These are phyloP conservation scores for Herpetotheres cachinnans DNA, from an alignment of 2,113 vertebrate genomes.

Conservation along the genomic window DNA sequence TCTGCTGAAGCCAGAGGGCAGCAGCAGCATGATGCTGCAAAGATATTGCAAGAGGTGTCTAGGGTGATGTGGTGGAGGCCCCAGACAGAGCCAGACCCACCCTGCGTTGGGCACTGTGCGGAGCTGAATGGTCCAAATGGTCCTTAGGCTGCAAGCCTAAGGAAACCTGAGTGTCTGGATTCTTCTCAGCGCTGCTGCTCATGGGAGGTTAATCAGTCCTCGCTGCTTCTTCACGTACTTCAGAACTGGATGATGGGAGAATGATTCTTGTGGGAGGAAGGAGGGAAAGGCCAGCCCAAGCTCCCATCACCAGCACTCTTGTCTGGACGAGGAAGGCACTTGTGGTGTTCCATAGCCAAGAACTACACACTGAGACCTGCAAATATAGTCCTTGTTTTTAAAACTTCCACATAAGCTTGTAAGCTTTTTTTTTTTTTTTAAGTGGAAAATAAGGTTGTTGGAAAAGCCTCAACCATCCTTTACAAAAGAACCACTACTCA, in stretches of 20 bases:
- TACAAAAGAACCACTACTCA: neutral
- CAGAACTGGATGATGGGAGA: neutral
- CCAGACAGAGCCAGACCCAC: neutral
- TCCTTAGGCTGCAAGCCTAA: neutral
- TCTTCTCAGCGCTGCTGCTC: neutral
- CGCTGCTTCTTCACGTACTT: neutral
- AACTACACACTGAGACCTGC: neutral
- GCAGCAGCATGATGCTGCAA: neutral
- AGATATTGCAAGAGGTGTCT: neutral
- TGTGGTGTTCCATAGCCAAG: neutral
- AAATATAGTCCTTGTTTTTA: neutral
- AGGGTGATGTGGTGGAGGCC: neutral
- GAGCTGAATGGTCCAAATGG: neutral
- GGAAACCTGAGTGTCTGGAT: neutral
- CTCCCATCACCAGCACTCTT: neutral
- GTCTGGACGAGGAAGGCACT: neutral
- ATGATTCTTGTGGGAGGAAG: neutral
- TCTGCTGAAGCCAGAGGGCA: neutral
- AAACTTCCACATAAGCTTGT: neutral
- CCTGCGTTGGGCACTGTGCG: accelerated
- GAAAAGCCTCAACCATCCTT: neutral
- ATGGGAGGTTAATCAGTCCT: neutral
- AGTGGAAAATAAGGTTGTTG: neutral
- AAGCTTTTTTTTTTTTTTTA: neutral
- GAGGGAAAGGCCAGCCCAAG: neutral